These are phyloP conservation scores for Gymnocypris eckloni DNA, from an alignment of 2,797 vertebrate species.

Conservation along the genomic window DNA sequence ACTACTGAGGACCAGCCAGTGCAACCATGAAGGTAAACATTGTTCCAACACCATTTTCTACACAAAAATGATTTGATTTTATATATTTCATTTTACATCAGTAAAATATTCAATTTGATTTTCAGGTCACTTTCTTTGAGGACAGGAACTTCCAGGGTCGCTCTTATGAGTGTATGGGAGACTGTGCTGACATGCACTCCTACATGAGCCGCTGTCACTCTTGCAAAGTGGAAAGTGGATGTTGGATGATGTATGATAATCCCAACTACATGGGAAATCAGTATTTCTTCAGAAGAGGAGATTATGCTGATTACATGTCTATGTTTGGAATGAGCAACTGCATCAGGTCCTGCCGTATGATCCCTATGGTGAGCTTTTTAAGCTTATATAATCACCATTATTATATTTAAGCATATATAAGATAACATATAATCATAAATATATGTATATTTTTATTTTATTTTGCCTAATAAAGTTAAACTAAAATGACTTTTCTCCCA, in stretches of 20 bases:
- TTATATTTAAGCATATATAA: neutral
- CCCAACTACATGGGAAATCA: conserved; percentile 74
- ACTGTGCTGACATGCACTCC: conserved; percentile 48
- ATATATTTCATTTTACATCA: neutral
- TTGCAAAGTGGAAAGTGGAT: conserved; percentile 75
- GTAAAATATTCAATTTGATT: neutral
- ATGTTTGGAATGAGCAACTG: conserved; percentile 69
- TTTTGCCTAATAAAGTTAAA: neutral
- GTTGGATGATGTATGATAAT: conserved; percentile 75
- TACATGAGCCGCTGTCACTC: conserved; percentile 66
- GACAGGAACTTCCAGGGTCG: conserved; percentile 65
- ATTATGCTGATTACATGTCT: conserved; percentile 71
- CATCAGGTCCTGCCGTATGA: conserved; percentile 72
- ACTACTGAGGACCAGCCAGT: neutral
- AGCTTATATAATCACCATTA: neutral
- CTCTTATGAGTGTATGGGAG: conserved; percentile 54
- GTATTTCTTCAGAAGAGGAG: conserved; percentile 73
- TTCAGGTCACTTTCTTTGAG: conserved; percentile 63
- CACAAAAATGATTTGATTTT: neutral
- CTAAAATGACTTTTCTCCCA: neutral
- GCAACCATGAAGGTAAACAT: conserved; percentile 22
- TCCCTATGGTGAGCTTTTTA: conserved; percentile 69
- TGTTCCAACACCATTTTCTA: neutral
- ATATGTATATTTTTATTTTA: neutral
- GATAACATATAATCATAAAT: neutral